phyloP scores from a whole-genome alignment of 2,797 vertebrate genomes.

The Aulostomus chinensis region DNA sequence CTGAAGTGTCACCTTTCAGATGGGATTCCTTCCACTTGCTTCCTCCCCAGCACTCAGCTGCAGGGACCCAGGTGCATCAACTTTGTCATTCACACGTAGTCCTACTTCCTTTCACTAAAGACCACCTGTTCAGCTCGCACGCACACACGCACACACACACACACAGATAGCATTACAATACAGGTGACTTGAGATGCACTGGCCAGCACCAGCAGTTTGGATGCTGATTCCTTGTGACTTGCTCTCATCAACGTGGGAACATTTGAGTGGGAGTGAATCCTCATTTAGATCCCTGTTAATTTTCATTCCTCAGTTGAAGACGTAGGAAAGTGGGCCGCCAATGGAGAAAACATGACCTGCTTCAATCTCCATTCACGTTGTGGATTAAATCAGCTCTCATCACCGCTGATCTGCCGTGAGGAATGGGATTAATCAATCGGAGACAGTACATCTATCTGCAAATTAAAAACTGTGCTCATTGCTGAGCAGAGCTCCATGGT shows the following conservation, averaged over 20 bases:
- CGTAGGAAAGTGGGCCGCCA: conserved; percentile 46
- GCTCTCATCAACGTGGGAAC: conserved; percentile 25
- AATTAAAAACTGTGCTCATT: conserved; percentile 51
- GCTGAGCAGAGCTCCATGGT: conserved; percentile 17
- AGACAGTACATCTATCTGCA: conserved; percentile 56
- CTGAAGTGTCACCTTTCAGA: conserved; percentile 68
- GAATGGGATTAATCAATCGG: conserved; percentile 75
- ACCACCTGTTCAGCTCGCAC: conserved; percentile 62
- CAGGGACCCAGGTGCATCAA: conserved; percentile 72
- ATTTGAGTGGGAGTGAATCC: conserved; percentile 61
- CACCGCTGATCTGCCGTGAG: conserved; percentile 70
- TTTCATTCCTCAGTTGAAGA: conserved; percentile 41
- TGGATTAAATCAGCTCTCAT: conserved; percentile 70
- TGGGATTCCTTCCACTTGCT: conserved; percentile 51
- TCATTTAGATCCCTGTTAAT: conserved; percentile 43
- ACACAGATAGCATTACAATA: conserved; percentile 23
- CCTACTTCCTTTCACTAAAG: conserved; percentile 13
- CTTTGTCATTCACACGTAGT: conserved; percentile 16
- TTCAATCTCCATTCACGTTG: conserved; percentile 43
- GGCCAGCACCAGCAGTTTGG: conserved; percentile 16
- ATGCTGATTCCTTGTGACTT: conserved; percentile 55
- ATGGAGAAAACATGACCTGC: conserved; percentile 38
- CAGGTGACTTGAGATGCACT: conserved; percentile 39
- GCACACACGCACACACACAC: conserved; percentile 9
- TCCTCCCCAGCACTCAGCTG: conserved; percentile 24